phyloP scores from a whole-genome alignment of 2,888 invertebrate species.

The Drosophila anomalata region DNA sequence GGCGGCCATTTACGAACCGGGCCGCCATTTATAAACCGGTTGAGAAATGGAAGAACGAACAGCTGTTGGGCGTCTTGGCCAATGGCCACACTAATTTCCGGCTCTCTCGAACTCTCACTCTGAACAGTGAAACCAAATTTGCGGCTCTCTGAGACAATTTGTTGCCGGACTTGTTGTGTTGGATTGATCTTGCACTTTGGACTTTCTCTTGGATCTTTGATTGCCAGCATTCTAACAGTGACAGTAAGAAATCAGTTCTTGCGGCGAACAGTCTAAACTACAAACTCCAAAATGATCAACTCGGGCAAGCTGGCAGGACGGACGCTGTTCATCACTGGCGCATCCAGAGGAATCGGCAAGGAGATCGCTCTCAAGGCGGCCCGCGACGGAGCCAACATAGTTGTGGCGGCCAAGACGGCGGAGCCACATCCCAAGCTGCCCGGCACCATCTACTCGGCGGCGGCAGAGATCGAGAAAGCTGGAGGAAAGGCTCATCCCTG shows the following conservation, averaged over 20 bases:
- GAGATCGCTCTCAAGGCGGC: slow-evolving; percentile 97
- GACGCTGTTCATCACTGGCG: slow-evolving; percentile 97
- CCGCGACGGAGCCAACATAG: slow-evolving; percentile 92
- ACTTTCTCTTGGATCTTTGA: slow-evolving; percentile 66
- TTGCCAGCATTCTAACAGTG: slow-evolving; percentile 29
- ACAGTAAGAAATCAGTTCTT: slow-evolving; percentile 33
- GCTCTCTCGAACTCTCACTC: too few relatives aligned
- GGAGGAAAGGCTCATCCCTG: slow-evolving; percentile 92
- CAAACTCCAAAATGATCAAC: slow-evolving; percentile 71
- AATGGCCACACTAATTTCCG: too few relatives aligned
- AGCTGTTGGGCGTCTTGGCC: too few relatives aligned
- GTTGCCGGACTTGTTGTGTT: slow-evolving; percentile 86
- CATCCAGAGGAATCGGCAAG: slow-evolving; percentile 97
- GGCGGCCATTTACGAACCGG: too few relatives aligned
- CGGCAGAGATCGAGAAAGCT: slow-evolving; percentile 92
- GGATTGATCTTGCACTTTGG: slow-evolving; percentile 68
- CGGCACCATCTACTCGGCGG: slow-evolving; percentile 94
- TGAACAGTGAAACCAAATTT: background rate
- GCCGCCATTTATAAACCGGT: too few relatives aligned
- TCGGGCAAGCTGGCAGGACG: slow-evolving; percentile 89
- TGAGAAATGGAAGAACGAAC: too few relatives aligned
- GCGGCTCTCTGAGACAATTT: slow-evolving; percentile 83
- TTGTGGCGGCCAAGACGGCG: slow-evolving; percentile 94
- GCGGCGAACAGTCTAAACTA: slow-evolving; percentile 35
- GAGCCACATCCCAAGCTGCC: slow-evolving; percentile 87